Conservation (phyloP, 2,113 vertebrate species). For the Aegotheles bennettii region DNA sequence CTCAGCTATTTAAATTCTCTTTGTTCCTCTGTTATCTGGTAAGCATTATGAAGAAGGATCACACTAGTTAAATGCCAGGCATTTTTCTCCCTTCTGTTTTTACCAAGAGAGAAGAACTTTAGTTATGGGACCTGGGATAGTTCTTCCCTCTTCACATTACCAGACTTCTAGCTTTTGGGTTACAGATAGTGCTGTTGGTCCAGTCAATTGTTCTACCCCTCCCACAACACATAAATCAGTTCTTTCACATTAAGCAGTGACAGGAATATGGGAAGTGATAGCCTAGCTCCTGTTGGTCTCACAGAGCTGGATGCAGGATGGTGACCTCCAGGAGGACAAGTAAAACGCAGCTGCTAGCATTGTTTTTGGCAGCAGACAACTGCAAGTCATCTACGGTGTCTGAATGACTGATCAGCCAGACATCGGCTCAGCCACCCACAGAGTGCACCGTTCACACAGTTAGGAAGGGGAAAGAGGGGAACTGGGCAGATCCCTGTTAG, state of each 20-base stretch:
- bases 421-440: accelerated
- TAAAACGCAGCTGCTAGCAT: neutral
- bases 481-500: accelerated
- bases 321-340: neutral
- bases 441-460: accelerated
- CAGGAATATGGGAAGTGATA: accelerated
- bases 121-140: neutral
- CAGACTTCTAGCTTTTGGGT: neutral
- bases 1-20: neutral
- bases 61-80: neutral
- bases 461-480: neutral
- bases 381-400: accelerated
- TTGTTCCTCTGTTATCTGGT: neutral
- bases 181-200: neutral
- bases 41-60: neutral
- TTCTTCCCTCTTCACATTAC: neutral
- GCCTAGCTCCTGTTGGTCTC: neutral
- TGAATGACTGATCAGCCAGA: accelerated
- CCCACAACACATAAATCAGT: neutral
- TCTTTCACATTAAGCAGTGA: neutral
- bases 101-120: neutral
- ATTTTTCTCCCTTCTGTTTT: neutral
- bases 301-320: neutral
- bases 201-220: accelerated
- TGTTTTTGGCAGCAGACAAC: neutral